Base-by-base conservation (phyloP, 37 sponge, comb jelly and placozoan genomes). In the Agelas oroides region DNA sequence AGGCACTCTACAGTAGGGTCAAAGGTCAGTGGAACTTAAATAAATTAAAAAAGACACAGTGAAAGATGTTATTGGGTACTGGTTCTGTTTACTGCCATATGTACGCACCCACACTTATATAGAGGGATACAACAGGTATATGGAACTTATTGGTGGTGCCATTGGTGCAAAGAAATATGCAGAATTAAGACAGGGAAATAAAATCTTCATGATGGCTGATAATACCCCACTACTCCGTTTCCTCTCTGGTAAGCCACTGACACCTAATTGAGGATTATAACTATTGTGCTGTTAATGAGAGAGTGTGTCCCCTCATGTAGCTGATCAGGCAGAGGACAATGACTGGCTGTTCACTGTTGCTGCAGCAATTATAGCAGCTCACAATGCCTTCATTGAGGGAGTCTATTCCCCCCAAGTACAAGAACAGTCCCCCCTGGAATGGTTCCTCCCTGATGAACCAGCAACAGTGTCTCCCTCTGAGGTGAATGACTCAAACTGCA, bases 121-220 rank as follows among this genome's bases (percentile, higher is more conserved):
- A 90, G 90, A 18, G 0, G 61, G 53, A 61, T 97, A 91, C 88
- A 94, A 92, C 60, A 25, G 65, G 33, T 97, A 97, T 67, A 90
- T 97, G 53, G 85, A 92, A n/a, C 74, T 94, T 78, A 84, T 86
- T 63, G 95, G 97, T 27, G 95, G 91, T 24, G 88, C 92, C 46
- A 87, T 97, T 36, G 97, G 97, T 3, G 65, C 71, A 38, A 95
- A 91, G 14, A 90, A 90, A 17, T 97, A 93, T 86, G 87, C 83
- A 12, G 82, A 86, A 2, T 84, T 88, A 0, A 28, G 84, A n/a
- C 83, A 75, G 23, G 93, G 94, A 21, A 89, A 92, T 68, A 80
- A 89, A 58, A 58, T 97, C 28, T 82, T 63, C 74, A 77, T 81
- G 2, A 94, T 96, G 39, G 81, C 79, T 68, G 86, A 88, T 52